These are phyloP conservation scores for Nothocercus julius DNA, from an alignment of 2,113 vertebrate genomes.

Conservation along the genomic window DNA sequence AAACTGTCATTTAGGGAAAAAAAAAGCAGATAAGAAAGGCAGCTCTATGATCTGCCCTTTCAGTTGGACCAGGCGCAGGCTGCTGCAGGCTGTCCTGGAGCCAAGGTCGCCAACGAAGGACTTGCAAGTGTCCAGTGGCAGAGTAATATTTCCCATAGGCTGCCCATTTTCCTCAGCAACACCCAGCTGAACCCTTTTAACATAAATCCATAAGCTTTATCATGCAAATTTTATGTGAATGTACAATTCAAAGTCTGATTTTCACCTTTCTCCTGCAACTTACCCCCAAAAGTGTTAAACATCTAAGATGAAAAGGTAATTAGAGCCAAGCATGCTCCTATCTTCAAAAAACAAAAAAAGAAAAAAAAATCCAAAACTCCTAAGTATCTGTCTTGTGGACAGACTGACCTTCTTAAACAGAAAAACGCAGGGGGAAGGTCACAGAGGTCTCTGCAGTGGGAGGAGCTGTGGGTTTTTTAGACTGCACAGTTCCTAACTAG, in stretches of 20 bases:
- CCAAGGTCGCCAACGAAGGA: not conserved
- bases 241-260: not conserved
- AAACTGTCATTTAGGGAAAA: not conserved
- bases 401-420: not conserved
- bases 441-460: not conserved
- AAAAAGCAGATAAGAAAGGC: not conserved
- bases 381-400: not conserved
- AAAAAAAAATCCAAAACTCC: not conserved
- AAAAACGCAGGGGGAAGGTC: accelerated
- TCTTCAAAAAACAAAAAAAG: not conserved
- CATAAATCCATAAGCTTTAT: not conserved
- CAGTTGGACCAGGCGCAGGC: not conserved
- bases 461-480: not conserved
- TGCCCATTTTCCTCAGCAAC: not conserved
- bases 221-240: not conserved
- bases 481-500: not conserved
- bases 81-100: not conserved
- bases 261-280: not conserved
- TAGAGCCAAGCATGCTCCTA: not conserved
- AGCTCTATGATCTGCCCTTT: not conserved
- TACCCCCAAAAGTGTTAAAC: not conserved
- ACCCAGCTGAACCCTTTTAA: not conserved
- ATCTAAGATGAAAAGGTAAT: not conserved
- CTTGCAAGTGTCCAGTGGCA: not conserved
- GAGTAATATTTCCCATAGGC: not conserved